Evolutionary conservation across 2,888 invertebrate species (phyloP).

Genomic region (Mantis religiosa): DNA sequence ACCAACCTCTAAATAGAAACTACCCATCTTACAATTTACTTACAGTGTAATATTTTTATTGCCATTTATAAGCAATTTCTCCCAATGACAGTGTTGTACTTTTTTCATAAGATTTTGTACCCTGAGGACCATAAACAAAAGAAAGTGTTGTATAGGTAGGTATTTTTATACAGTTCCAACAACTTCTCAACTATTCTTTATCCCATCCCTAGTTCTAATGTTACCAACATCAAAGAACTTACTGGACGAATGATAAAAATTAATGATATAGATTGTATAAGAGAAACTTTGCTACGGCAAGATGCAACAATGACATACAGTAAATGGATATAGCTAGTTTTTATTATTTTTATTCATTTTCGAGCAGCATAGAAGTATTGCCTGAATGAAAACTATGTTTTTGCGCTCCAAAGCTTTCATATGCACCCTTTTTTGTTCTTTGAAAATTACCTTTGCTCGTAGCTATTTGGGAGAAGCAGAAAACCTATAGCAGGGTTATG

Average conservation of each 20-base stretch:
- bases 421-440: background rate
- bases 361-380: background rate
- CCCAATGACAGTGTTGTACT: background rate
- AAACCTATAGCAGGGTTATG: too few species aligned
- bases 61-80: background rate
- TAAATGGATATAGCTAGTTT: background rate
- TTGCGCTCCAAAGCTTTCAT: background rate
- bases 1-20: background rate
- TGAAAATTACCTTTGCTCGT: background rate
- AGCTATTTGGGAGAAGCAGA: background rate
- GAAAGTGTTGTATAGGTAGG: background rate
- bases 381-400: background rate
- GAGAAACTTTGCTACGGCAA: background rate
- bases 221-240: background rate
- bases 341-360: too few species aligned
- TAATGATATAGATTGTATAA: background rate
- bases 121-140: background rate
- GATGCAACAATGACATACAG: background rate
- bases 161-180: background rate
- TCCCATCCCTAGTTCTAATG: background rate
- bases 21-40: background rate
- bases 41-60: background rate
- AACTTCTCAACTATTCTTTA: background rate
- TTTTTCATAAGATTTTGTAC: background rate
- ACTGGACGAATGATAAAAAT: background rate